Evolutionary conservation across 2,888 invertebrate genomes (phyloP), one percentile per base, ranked within the genome.

Genomic region (Elmis aenea): DNA sequence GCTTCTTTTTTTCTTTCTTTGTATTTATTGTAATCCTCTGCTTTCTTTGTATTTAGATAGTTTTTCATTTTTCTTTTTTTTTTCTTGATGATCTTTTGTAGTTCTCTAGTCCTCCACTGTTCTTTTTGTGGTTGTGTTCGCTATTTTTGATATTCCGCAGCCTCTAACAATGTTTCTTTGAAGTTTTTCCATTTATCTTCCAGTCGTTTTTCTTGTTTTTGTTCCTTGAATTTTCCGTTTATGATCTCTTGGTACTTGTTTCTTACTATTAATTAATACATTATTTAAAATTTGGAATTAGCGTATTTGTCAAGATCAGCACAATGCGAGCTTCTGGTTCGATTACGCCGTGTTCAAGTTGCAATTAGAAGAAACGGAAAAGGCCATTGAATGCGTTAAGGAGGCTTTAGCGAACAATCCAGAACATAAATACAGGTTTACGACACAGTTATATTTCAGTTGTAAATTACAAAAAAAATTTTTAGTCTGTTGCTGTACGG

Each of bases 271-370:
- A 3, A 21, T 21, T 21, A 9, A 9, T 21, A 1, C 10, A 9
- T 30, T n/a, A 11, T 2, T n/a, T 11, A 5, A 25, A 11, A 20
- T 32, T 13, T 5, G 16, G 4, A 30, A 28, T 11, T 42, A 65
- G 58, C 41, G 59, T 40, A 55, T 68, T 10, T 51, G 52, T 29
- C 42, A 48, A 11, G 48, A 60, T 39, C 48, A 55, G 33, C 35
- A 46, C 5, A 50, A 57, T 38, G 45, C 63, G 3, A 51, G 60
- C 37, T 48, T 34, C 28, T 68, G 67, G 67, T 64, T 66, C 34
- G 58, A 67, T 42, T 66, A 62, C 33, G 66, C 64, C 1, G 37
- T 68, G 25, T 66, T 49, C 45, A 52, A 61, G 21, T 36, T 64
- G 27, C 55, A 61, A 40, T 38, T 48, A 2, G 46, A 49, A 3